Base-by-base conservation (phyloP, 37 sponge, comb jelly and placozoan species). In the Bolinopsis microptera region DNA sequence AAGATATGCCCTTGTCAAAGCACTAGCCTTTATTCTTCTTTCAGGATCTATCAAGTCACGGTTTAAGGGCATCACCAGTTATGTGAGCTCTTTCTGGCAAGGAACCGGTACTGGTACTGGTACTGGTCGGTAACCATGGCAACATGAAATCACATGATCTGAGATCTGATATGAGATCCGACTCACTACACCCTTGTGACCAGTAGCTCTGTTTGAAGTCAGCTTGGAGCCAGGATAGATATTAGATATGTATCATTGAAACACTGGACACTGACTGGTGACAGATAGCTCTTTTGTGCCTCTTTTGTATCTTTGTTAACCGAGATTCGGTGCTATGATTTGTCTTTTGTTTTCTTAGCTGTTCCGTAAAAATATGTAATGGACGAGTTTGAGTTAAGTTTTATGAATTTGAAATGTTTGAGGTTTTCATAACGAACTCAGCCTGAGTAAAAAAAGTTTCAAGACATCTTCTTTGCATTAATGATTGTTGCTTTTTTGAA, bases 11-110 rank as follows among this genome's bases (percentile, higher is more conserved):
- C 61, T 5, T 48, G 61, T 48, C 13, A 48, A 48, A 48, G 61
- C 61, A 48, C 61, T 48, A 48, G 61, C 13, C 61, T n/a, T n/a
- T n/a, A 18, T 48, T 18, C 61, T 48, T 48, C 61, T 86, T 86
- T 86, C 90, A 86, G 90, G 90, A 38, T 86, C 90, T 2, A 86
- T 86, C 25, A 86, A 86, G 90, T 86, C 90, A 24, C 90, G 90
- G 61, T 86, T 86, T 86, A 86, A 41, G 90, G 90, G 90, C 26
- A 41, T 86, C 25, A 86, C 90, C 25, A 86, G 61, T 27, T 86
- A 86, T 86, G 90, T 86, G 23, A 36, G 38, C 3, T 86, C 90
- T 0, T 86, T 86, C 48, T 86, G 90, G 90, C 75, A n/a, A 72
- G 75, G 31, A 28, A 72, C n/a, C n/a, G n/a, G n/a, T n/a, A n/a